Conservation (phyloP, 2,888 invertebrate species). For the Diplolepis rosae region DNA sequence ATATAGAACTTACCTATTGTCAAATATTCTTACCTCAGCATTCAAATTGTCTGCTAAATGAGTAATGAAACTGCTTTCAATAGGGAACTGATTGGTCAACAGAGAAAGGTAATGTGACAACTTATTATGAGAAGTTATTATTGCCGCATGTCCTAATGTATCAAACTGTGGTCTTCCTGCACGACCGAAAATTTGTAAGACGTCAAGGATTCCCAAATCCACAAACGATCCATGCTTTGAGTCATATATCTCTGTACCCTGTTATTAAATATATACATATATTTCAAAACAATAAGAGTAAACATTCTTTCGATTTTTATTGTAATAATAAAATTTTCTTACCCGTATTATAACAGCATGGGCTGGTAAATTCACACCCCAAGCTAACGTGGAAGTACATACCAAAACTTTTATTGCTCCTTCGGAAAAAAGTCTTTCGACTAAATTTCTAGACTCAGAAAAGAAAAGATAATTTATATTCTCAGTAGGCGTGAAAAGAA, state of each 20-base stretch:
- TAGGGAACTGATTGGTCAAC: constrained; percentile 97
- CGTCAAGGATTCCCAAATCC: constrained; percentile 97
- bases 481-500: constrained; percentile 3
- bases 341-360: constrained; percentile 97
- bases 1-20: constrained; percentile 31
- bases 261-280: constrained; percentile 39
- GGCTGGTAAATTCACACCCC: constrained; percentile 99
- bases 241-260: constrained; percentile 98
- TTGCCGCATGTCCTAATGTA: constrained; percentile 93
- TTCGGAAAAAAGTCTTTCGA: constrained; percentile 92
- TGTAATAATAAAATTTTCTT: constrained; percentile 54
- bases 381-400: constrained; percentile 98
- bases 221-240: constrained; percentile 95
- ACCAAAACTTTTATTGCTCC: constrained; percentile 92
- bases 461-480: constrained; percentile 14
- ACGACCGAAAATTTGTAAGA: constrained; percentile 98
- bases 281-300: not conserved
- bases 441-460: constrained; percentile 78
- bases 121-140: constrained; percentile 94
- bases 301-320: not conserved
- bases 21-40: constrained; percentile 90
- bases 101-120: constrained; percentile 94
- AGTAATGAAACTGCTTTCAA: constrained; percentile 96
- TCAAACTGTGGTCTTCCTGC: constrained; percentile 99
- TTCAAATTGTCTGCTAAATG: constrained; percentile 96